Conservation (phyloP, 1,140 invertebrate species). For the Hirudo medicinalis region DNA sequence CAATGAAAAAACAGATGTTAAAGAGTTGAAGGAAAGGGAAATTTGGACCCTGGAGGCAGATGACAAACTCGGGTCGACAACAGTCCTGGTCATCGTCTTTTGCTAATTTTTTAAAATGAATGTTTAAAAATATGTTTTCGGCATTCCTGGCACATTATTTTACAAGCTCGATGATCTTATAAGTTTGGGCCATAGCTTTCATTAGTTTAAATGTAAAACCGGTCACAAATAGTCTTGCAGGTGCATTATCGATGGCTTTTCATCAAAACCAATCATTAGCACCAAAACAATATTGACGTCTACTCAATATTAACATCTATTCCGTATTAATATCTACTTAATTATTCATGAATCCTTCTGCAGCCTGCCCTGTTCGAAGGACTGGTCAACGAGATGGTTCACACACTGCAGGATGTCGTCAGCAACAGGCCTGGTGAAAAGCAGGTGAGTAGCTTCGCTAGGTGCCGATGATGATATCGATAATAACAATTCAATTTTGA, state of each 20-base stretch:
- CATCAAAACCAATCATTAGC: not conserved
- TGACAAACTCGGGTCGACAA: conserved; percentile 64
- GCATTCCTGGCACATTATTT: too few relatives aligned
- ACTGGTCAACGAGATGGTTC: conserved; percentile 65
- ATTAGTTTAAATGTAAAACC: too few relatives aligned
- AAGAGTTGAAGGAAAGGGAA: conserved; percentile 62
- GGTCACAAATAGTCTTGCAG: too few relatives aligned
- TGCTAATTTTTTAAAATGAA: too few relatives aligned
- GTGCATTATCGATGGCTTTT: not conserved
- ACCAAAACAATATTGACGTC: too few relatives aligned
- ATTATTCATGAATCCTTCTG: conserved; percentile 31
- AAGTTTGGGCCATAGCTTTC: too few relatives aligned
- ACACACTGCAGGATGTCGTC: conserved; percentile 70
- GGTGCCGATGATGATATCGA: not conserved
- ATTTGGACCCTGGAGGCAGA: conserved; percentile 74
- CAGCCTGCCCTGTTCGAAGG: conserved; percentile 72
- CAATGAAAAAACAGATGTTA: conserved; percentile 48
- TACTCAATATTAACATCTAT: too few relatives aligned
- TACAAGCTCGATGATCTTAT: too few relatives aligned
- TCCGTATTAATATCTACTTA: not conserved
- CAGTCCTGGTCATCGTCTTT: conserved; percentile 52
- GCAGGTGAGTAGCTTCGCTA: conserved; percentile 30
- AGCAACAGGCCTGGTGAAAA: conserved; percentile 56
- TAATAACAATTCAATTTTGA: not conserved
- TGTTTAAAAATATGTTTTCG: too few relatives aligned